phyloP scores from a whole-genome alignment of 1,140 invertebrate species.

The Drosophila watanabei region DNA sequence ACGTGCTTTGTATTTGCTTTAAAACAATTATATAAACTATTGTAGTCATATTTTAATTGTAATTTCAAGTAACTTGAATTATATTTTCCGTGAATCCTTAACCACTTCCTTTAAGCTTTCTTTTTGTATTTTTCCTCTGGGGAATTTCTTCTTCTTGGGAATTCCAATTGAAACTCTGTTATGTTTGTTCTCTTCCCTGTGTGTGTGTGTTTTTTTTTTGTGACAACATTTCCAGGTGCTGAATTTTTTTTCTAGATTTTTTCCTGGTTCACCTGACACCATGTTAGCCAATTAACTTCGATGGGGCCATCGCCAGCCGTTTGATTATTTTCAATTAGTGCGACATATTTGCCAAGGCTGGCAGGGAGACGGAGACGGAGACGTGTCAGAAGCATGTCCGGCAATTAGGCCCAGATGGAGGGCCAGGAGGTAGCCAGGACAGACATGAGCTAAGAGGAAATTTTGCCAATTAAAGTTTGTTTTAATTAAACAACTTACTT shows the following conservation, averaged over 20 bases:
- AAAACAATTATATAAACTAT: no score
- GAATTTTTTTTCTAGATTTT: background rate
- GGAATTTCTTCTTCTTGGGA: background rate
- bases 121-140: no score
- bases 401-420: constrained; percentile 56
- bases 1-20: no score
- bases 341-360: constrained; percentile 24
- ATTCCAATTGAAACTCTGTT: constrained; percentile 10
- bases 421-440: background rate
- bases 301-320: constrained; percentile 16
- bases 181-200: background rate
- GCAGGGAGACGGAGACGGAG: background rate
- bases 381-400: constrained; percentile 42
- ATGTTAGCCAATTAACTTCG: constrained; percentile 31
- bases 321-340: constrained; percentile 56
- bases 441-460: constrained; percentile 22
- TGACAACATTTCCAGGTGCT: background rate
- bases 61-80: background rate
- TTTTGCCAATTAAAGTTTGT: constrained; percentile 80
- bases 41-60: no score
- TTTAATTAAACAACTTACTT: constrained; percentile 79
- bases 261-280: background rate
- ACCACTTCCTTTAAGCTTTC: background rate
- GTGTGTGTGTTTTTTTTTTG: background rate
- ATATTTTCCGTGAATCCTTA: background rate